Evolutionary conservation across 2,888 invertebrate species (phyloP), one percentile per base, ranked within the genome.

Genomic region (Hypercompe scribonia): DNA sequence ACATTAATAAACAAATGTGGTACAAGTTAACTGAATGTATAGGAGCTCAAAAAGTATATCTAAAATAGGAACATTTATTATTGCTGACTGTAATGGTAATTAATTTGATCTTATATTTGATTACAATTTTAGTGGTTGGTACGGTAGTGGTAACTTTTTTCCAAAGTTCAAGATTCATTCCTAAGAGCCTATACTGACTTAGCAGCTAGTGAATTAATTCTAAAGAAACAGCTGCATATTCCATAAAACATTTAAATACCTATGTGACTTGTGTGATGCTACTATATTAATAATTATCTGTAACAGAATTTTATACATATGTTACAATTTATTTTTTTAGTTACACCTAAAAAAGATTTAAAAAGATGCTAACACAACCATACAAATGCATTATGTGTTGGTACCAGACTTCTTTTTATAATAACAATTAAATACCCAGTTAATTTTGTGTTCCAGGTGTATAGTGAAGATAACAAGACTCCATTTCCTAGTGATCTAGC

Each of bases 401-500:
- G n/a, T n/a, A n/a, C n/a, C n/a, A n/a, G n/a, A n/a, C 18, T 28
- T 31, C 28, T 5, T 58, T n/a, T 58, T 2, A 58, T 28, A 61
- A 61, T 31, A 31, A 61, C 5, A 3, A 61, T 18, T 31, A 28
- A 31, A 4, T 28, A 4, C 28, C 42, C 0, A 11, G 11, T 58
- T 28, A n/a, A 54, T 15, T 33, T 64, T 46, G 50, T 10, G 39
- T 89, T 90, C 11, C 89, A 97, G 97, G 90, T 97, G 21, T 98
- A 98, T 88, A 96, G 95, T 73, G 98, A 98, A 91, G 90, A 96
- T 10, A 96, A 96, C 77, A 97, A 96, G 89, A 95, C 96, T 68
- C 87, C 92, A 18, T 98, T 99, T 91, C 99, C 99, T 0, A 79
- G 87, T 24, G 98, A 99, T 85, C 93, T 99, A 72, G 93, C 93